Conservation (phyloP, 92 coral and sea anemone species). For the Pocillopora grandis region DNA sequence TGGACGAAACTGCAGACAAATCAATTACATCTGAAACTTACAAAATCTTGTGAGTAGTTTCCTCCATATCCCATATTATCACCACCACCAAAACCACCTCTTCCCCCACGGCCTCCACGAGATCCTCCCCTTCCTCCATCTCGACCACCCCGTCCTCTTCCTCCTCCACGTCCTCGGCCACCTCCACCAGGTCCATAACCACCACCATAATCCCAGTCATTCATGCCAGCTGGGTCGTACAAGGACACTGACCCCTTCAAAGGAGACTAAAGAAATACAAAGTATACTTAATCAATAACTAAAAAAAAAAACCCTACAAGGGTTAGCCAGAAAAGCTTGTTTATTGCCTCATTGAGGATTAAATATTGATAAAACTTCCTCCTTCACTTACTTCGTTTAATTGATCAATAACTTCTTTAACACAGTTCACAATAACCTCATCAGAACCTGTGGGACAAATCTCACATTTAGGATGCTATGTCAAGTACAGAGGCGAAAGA, state of each 20-base stretch:
- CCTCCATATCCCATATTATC: slow-evolving; percentile 49
- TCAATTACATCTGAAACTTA: slow-evolving; percentile 30
- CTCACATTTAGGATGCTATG: neutral
- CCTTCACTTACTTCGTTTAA: slow-evolving; percentile 47
- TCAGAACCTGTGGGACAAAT: slow-evolving; percentile 46
- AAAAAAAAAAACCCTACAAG: neutral
- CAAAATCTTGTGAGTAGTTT: slow-evolving; percentile 70
- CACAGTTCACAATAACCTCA: slow-evolving; percentile 49
- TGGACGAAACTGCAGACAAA: neutral
- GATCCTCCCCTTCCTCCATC: slow-evolving; percentile 69
- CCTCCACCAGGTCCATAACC: slow-evolving; percentile 77
- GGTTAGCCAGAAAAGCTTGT: neutral
- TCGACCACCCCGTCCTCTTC: slow-evolving; percentile 62
- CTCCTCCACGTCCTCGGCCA: slow-evolving; percentile 60
- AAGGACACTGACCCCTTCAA: slow-evolving; percentile 86
- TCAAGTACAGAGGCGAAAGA: neutral
- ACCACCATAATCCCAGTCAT: slow-evolving; percentile 78
- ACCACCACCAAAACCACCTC: slow-evolving; percentile 57
- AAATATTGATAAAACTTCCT: no score
- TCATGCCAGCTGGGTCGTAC: slow-evolving; percentile 74
- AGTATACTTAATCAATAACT: neutral
- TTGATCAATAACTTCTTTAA: slow-evolving; percentile 33
- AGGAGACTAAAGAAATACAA: slow-evolving; percentile 57
- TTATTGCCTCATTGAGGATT: no score
- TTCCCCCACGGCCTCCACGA: slow-evolving; percentile 56